Base-by-base conservation (phyloP, 1,140 invertebrate genomes). In the Polypedilum vanderplanki region DNA sequence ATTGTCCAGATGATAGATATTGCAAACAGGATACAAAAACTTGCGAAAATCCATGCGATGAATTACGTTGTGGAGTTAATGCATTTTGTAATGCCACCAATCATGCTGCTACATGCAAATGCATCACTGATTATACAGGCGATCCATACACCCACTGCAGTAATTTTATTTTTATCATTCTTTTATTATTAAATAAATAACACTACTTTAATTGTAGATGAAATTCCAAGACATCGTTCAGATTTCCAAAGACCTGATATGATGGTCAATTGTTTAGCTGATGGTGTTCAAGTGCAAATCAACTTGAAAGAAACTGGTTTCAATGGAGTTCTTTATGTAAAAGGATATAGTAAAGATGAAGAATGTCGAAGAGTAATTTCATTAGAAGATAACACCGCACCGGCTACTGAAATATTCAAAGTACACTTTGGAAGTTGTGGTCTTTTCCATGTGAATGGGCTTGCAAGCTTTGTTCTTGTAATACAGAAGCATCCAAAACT, bases 401-500 rank as follows among this genome's bases (percentile, higher is more conserved):
- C 89, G 46, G 86, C 85, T 76, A 89, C 88, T 0, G 90, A 96
- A 79, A 90, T 91, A 78, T 97, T 97, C 83, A 95, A 95, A 80
- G 95, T 97, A 12, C 88, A 91, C 75, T 97, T 97, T 79, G 95
- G 94, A 74, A 92, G 89, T 77, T 97, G 95, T 81, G 95, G 94
- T 77, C 86, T 97, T 22, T 92, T 95, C 76, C 94, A 96, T 77
- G 90, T 95, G 2, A 95, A 96, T 83, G 94, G 95, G 70, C 88
- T 95, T 80, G 95, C 95, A 12, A 93, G 92, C 78, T 97, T 97
- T 79, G 91, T 97, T 0, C 84, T 97, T 18, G 94, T 97, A 9
- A 95, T 97, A 79, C 95, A 97, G 80, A 96, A 95, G 84, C 95
- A 97, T 89, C 94, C 94, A 0, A 96, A 95, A 87, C 84, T 97